Evolutionary conservation across 2,797 vertebrate species (phyloP).

Genomic region (Lacerta agilis): DNA sequence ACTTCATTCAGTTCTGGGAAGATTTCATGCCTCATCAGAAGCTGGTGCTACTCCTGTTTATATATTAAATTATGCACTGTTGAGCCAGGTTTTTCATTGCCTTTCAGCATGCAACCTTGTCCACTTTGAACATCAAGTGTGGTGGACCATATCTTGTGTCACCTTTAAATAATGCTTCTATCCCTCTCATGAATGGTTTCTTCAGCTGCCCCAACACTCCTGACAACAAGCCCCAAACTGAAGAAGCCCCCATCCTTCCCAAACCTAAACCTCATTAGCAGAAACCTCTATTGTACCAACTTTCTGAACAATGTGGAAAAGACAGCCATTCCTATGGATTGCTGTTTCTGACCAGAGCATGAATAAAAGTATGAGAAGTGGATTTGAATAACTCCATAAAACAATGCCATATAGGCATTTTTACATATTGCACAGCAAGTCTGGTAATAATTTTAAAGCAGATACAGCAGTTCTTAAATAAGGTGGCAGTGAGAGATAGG

Average conservation of each 20-base stretch:
- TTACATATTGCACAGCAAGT: not conserved
- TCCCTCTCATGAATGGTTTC: slow-evolving; percentile 5
- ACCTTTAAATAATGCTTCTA: slow-evolving; percentile 23
- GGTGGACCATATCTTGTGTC: slow-evolving; percentile 13
- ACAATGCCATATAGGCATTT: not conserved
- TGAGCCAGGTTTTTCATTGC: slow-evolving; percentile 49
- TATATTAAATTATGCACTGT: slow-evolving; percentile 25
- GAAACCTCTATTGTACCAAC: not conserved
- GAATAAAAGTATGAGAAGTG: not conserved
- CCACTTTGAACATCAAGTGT: slow-evolving; percentile 12
- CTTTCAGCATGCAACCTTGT: slow-evolving; percentile 23
- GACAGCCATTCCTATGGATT: not conserved
- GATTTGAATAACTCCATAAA: not conserved
- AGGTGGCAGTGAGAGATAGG: too few relatives aligned
- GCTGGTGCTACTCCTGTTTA: slow-evolving; percentile 55
- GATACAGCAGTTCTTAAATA: too few relatives aligned
- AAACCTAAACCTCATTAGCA: not conserved
- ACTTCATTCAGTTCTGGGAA: slow-evolving; percentile 68
- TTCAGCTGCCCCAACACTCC: not conserved
- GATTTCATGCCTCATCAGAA: slow-evolving; percentile 63
- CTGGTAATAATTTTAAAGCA: too few relatives aligned
- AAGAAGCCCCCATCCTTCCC: not conserved
- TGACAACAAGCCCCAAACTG: not conserved
- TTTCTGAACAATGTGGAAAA: not conserved
- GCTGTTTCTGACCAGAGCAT: not conserved